A percentile compares a stretch with the other conserved stretches of the same genome.
These are phyloP conservation scores for Anas georgica DNA, from an alignment of 2,797 vertebrate species.

Conservation along the genomic window DNA sequence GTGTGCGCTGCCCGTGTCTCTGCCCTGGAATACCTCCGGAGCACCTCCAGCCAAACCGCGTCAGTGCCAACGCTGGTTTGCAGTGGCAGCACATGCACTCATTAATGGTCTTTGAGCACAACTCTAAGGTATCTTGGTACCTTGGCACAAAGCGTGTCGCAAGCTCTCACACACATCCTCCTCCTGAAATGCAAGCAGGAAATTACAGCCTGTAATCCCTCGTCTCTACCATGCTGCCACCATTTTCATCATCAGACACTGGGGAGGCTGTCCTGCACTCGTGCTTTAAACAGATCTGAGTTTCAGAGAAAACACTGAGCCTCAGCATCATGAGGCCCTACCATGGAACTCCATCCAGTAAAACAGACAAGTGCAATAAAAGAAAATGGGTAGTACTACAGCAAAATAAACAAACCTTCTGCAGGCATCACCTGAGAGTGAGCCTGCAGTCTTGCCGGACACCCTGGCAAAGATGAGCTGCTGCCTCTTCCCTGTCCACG, in stretches of 20 bases:
- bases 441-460: neutral
- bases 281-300: neutral
- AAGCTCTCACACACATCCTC: neutral
- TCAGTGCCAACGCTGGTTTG: neutral
- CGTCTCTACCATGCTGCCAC: neutral
- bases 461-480: neutral
- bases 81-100: neutral
- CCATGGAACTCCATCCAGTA: neutral
- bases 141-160: neutral
- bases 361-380: neutral
- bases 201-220: neutral
- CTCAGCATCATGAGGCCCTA: neutral
- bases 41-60: neutral
- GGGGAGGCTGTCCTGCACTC: neutral
- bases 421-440: neutral
- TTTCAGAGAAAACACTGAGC: neutral
- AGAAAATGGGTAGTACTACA: neutral
- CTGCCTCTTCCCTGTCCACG: neutral
- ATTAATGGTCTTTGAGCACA: neutral
- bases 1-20: fast-evolving
- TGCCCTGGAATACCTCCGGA: conserved; percentile 43
- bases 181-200: neutral
- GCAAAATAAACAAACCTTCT: neutral
- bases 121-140: neutral
- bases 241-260: neutral